Evolutionary conservation across 2,113 vertebrate genomes (phyloP).

Genomic region (Peromyscus californicus): DNA sequence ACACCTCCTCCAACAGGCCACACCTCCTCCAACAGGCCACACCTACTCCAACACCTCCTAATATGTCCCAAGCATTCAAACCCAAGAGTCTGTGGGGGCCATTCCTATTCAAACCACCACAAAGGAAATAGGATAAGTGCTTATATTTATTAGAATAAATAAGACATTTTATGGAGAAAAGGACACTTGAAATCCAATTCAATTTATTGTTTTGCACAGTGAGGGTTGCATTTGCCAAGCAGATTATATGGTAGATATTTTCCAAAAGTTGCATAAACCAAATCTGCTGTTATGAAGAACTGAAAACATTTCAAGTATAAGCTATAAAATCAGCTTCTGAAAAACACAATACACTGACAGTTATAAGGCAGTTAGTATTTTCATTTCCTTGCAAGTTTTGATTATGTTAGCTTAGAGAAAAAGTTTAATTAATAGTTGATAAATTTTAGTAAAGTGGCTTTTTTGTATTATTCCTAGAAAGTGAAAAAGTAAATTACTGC

Average conservation of each 20-base stretch:
- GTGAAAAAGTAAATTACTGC: constrained; percentile 68
- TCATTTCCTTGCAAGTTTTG: constrained; percentile 8
- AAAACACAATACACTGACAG: constrained; percentile 3
- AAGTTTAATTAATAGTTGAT: constrained; percentile 52
- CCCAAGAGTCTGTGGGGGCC: background rate
- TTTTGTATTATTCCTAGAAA: constrained; percentile 66
- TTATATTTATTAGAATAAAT: constrained; percentile 10
- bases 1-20: background rate
- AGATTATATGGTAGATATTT: constrained; percentile 23
- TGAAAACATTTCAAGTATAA: constrained; percentile 53
- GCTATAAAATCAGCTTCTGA: constrained; percentile 51
- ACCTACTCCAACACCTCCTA: background rate
- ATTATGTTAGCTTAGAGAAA: constrained; percentile 5
- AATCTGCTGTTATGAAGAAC: constrained; percentile 36
- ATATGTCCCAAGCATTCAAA: background rate
- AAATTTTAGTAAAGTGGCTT: constrained; percentile 16
- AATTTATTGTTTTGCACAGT: constrained; percentile 33
- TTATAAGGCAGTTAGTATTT: background rate
- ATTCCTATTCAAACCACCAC: background rate
- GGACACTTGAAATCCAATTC: background rate
- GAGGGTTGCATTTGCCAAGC: constrained; percentile 17
- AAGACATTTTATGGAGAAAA: background rate
- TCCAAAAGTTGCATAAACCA: constrained; percentile 17
- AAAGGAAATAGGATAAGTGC: background rate
- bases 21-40: background rate